phyloP scores from a whole-genome alignment of 2,888 invertebrate genomes.

The Luperina nickerlii region DNA sequence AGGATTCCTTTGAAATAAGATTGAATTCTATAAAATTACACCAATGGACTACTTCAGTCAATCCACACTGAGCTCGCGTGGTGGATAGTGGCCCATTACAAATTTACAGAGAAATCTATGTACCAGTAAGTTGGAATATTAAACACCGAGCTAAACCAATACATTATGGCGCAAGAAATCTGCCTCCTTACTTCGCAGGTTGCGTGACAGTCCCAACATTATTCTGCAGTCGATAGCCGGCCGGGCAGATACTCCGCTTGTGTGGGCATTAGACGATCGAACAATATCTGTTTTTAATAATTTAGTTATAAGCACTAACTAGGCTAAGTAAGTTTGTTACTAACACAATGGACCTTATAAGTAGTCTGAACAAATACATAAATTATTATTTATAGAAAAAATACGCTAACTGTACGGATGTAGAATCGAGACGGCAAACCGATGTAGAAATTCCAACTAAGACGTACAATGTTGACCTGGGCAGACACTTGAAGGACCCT shows the following conservation, averaged over 20 bases:
- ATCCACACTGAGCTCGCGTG: background rate
- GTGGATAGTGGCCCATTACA: background rate
- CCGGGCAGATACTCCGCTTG: background rate
- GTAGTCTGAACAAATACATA: background rate
- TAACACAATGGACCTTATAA: background rate
- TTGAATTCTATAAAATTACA: background rate
- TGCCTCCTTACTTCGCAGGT: background rate
- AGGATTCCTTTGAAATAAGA: background rate
- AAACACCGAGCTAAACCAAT: background rate
- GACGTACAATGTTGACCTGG: slow-evolving; percentile 78
- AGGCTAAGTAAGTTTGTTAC: background rate
- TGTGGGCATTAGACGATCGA: background rate
- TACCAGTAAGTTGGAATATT: background rate
- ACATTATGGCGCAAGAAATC: background rate
- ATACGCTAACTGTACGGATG: slow-evolving; percentile 87
- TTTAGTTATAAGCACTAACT: background rate
- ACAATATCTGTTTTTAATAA: no score
- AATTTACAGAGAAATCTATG: background rate
- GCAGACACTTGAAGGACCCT: slow-evolving; percentile 83
- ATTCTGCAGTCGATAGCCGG: background rate
- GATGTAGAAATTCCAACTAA: slow-evolving; percentile 58
- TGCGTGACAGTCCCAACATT: background rate
- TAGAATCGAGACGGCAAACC: slow-evolving; percentile 75
- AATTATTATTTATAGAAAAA: slow-evolving; percentile 75
- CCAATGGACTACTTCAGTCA: background rate